Evolutionary conservation across 2,888 invertebrate species (phyloP).

Genomic region (Folsomia manolachei): DNA sequence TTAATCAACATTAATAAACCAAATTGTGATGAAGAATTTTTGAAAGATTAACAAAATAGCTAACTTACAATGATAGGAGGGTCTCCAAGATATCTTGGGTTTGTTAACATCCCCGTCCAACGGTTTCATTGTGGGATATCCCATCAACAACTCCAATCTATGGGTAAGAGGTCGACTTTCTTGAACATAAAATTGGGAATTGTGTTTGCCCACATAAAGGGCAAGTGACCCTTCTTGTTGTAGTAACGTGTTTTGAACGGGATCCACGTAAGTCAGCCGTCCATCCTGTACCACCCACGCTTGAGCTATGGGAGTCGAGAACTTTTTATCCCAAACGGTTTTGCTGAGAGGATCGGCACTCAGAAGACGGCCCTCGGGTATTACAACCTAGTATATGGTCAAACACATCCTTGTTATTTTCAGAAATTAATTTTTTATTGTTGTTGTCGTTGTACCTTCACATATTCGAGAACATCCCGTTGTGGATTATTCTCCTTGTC

Average conservation of each 20-base stretch:
- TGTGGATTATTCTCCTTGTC: too few relatives aligned
- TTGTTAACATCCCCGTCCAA: not conserved
- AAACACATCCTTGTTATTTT: too few relatives aligned
- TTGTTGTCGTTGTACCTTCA: too few relatives aligned
- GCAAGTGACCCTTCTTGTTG: slow-evolving; percentile 59
- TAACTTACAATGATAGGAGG: slow-evolving; percentile 5
- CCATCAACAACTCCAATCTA: not conserved
- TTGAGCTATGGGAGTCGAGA: slow-evolving; percentile 78
- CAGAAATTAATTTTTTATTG: too few relatives aligned
- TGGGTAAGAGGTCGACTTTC: slow-evolving; percentile 7
- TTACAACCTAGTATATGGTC: slow-evolving; percentile 64
- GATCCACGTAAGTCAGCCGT: slow-evolving; percentile 67
- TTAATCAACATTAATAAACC: not conserved
- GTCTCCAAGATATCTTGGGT: slow-evolving; percentile 42
- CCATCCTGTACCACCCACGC: slow-evolving; percentile 77
- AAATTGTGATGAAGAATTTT: too few relatives aligned
- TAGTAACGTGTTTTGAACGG: slow-evolving; percentile 61
- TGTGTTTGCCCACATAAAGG: slow-evolving; percentile 80
- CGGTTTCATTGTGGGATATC: not conserved
- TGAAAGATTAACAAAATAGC: not conserved
- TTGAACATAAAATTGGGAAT: slow-evolving; percentile 61
- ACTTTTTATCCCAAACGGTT: slow-evolving; percentile 69
- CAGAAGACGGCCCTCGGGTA: slow-evolving; percentile 71
- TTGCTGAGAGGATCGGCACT: slow-evolving; percentile 61
- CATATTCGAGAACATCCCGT: not conserved